These are phyloP conservation scores for Epizoanthus fatuus DNA, from an alignment of 92 coral and sea anemone species.

Conservation along the genomic window DNA sequence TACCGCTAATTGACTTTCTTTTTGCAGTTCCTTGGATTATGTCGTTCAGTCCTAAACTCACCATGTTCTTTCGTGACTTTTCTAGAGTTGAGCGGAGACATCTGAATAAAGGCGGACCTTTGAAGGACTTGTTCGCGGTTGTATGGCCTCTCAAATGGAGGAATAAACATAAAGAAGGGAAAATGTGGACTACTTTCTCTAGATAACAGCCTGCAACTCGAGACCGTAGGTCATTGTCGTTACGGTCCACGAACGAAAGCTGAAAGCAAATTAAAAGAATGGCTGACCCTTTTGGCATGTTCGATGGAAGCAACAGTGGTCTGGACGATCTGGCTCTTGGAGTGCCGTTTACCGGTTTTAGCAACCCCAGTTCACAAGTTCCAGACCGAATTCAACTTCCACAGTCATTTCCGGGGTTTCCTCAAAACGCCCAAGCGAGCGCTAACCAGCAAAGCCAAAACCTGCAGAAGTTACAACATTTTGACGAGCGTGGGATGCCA, in stretches of 20 bases:
- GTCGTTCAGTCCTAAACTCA: conserved; percentile 82
- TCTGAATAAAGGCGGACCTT: conserved; percentile 63
- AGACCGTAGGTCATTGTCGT: conserved; percentile 26
- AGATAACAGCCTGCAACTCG: conserved; percentile 39
- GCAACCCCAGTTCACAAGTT: conserved; percentile 82
- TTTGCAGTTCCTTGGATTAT: conserved; percentile 89
- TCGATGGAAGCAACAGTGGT: conserved; percentile 83
- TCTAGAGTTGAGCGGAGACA: conserved; percentile 71
- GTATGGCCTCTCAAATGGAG: conserved; percentile 42
- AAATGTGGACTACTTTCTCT: conserved; percentile 39
- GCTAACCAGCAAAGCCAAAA: conserved; percentile 74
- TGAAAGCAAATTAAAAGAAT: conserved; percentile 43
- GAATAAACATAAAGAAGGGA: neutral
- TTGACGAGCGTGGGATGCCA: conserved; percentile 82
- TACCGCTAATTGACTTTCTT: conserved; percentile 97
- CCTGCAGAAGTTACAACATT: conserved; percentile 76
- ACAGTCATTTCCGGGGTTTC: conserved; percentile 82
- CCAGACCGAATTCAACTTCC: conserved; percentile 82
- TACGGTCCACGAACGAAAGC: conserved; percentile 45
- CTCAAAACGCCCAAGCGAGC: conserved; percentile 73
- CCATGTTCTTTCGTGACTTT: conserved; percentile 86
- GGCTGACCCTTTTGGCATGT: conserved; percentile 97
- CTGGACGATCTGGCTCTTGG: conserved; percentile 85
- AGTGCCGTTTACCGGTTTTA: conserved; percentile 75
- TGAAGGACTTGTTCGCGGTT: conserved; percentile 41